Conservation (phyloP, 2,888 invertebrate species). For the Netelia inedita region DNA sequence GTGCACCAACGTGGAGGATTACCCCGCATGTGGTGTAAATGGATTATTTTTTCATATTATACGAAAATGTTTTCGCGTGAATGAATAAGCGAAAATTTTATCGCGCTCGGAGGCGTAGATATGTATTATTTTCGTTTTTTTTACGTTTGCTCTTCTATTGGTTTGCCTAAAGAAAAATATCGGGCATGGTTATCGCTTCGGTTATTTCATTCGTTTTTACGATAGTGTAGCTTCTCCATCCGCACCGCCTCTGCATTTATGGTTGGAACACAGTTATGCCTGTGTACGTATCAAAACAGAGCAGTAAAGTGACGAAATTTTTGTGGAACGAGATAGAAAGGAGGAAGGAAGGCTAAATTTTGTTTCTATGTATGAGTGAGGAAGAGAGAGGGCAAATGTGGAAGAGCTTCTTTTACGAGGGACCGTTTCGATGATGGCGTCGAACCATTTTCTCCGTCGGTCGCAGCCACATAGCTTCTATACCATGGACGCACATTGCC, state of each 20-base stretch:
- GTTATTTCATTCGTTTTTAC: slow-evolving; percentile 68
- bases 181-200: slow-evolving; percentile 57
- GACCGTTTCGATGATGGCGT: slow-evolving; percentile 67
- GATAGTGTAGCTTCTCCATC: slow-evolving; percentile 51
- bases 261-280: slow-evolving; percentile 43
- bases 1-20: not conserved
- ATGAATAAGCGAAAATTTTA: slow-evolving; percentile 2
- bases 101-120: not conserved
- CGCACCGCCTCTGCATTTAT: slow-evolving; percentile 13
- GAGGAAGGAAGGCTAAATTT: slow-evolving; percentile 17
- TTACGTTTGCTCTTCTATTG: not conserved
- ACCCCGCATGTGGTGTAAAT: not conserved
- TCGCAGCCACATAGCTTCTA: slow-evolving; percentile 29
- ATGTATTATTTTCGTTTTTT: not conserved
- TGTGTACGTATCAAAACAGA: slow-evolving; percentile 67
- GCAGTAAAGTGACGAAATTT: slow-evolving; percentile 67
- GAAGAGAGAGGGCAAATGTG: slow-evolving; percentile 14
- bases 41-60: not conserved
- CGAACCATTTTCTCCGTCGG: slow-evolving; percentile 57
- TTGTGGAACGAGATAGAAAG: slow-evolving; percentile 24
- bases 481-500: slow-evolving; percentile 14
- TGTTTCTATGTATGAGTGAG: slow-evolving; percentile 12
- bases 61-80: not conserved
- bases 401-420: slow-evolving; percentile 65
- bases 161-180: slow-evolving; percentile 21